Evolutionary conservation across 2,797 vertebrate species (phyloP).

Genomic region (Sebastes oblongus): DNA sequence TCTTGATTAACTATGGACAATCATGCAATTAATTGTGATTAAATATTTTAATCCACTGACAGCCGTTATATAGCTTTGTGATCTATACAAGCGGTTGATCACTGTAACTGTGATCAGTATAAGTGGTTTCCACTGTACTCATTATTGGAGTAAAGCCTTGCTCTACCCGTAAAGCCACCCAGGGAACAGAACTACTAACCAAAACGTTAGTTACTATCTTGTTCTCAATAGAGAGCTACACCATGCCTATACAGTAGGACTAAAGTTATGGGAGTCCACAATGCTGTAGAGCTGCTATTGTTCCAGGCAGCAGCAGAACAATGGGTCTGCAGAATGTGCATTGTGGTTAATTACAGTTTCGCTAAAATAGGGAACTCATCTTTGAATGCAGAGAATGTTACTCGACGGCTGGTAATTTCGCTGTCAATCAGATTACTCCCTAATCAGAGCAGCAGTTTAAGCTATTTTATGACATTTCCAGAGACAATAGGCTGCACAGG

Average conservation of each 20-base stretch:
- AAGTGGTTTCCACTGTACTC: neutral
- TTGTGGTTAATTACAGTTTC: conserved; percentile 71
- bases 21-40: too few relatives aligned
- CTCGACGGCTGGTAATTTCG: conserved; percentile 75
- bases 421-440: conserved; percentile 80
- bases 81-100: too few relatives aligned
- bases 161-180: neutral
- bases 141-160: conserved; percentile 12
- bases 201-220: neutral
- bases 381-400: conserved; percentile 71
- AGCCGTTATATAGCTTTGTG: too few relatives aligned
- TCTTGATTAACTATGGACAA: too few relatives aligned
- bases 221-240: conserved; percentile 7
- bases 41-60: too few relatives aligned
- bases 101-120: too few relatives aligned
- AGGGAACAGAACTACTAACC: conserved; percentile 11
- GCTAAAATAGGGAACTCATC: conserved; percentile 58
- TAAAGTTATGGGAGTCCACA: conserved; percentile 17
- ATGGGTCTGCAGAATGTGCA: conserved; percentile 56
- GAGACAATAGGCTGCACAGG: conserved; percentile 75
- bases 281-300: conserved; percentile 50
- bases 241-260: neutral
- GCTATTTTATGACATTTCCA: conserved; percentile 80
- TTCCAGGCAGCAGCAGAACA: conserved; percentile 56
- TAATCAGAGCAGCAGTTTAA: conserved; percentile 77